A percentile compares a stretch with the other conserved stretches of the same genome.
Conservation (phyloP, 2,888 invertebrate species). For the Chaitophorus viminalis region DNA sequence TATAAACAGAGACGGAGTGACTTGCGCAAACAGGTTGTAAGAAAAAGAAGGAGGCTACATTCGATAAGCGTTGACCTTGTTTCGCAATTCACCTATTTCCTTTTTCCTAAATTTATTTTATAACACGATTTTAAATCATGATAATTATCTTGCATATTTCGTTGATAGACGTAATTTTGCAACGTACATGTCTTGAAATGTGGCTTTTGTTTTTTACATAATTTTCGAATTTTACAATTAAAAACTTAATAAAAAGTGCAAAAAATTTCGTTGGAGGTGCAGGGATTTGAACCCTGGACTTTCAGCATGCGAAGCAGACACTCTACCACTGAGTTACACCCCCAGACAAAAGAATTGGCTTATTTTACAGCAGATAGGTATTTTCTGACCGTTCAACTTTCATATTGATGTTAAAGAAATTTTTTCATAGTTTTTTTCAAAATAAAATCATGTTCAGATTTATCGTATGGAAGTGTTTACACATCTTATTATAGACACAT, state of each 20-base stretch:
- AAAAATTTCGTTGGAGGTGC: conserved; percentile 76
- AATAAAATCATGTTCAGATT: too few relatives aligned
- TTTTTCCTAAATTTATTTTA: too few relatives aligned
- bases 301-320: conserved; percentile 99
- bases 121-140: too few relatives aligned
- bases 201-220: too few relatives aligned
- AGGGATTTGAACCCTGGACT: conserved; percentile 99
- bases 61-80: conserved; percentile 1
- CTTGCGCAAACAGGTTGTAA: not conserved
- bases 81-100: not conserved
- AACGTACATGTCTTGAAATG: too few relatives aligned
- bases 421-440: not conserved
- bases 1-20: not conserved
- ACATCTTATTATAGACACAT: too few relatives aligned
- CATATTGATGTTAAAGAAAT: too few relatives aligned
- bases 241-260: conserved; percentile 28
- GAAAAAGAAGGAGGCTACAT: not conserved
- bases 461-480: too few relatives aligned
- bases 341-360: conserved; percentile 67
- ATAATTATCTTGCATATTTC: too few relatives aligned
- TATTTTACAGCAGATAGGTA: not conserved
- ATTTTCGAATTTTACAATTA: too few relatives aligned
- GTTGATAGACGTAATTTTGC: too few relatives aligned
- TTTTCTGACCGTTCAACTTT: not conserved
- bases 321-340: conserved; percentile 99